phyloP scores from a whole-genome alignment of 2,113 vertebrate genomes.

The Triplophysa tibetana region DNA sequence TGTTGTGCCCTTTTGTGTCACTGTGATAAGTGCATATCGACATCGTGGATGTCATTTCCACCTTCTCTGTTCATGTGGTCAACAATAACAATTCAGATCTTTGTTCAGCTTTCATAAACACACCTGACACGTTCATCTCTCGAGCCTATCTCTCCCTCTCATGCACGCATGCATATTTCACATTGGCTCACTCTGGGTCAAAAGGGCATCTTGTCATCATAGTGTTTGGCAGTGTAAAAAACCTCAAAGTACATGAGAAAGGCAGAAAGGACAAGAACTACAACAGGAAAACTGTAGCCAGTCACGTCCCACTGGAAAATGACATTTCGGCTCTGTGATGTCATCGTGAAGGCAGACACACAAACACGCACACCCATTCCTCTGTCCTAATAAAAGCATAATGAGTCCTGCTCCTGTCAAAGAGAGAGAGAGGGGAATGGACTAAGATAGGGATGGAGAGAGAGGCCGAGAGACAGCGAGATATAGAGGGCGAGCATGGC shows the following conservation, averaged over 20 bases:
- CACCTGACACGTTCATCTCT: not conserved
- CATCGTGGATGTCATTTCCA: too few species aligned
- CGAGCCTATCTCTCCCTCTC: not conserved
- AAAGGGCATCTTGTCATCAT: slow-evolving; percentile 23
- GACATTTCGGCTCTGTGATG: slow-evolving; percentile 38
- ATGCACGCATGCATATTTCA: slow-evolving; percentile 3
- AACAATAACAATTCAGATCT: too few species aligned
- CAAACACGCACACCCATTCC: slow-evolving; percentile 34
- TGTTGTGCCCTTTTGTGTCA: too few species aligned
- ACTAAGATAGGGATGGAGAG: slow-evolving; percentile 7
- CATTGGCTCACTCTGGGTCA: not conserved
- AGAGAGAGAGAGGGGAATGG: not conserved
- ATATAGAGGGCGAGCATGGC: slow-evolving; percentile 13
- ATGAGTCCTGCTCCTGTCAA: slow-evolving; percentile 23
- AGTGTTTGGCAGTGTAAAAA: not conserved
- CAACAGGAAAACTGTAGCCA: slow-evolving; percentile 6
- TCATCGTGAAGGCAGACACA: slow-evolving; percentile 25
- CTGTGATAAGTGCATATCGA: too few species aligned
- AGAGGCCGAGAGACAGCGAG: slow-evolving; percentile 7
- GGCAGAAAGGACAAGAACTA: slow-evolving; percentile 12
- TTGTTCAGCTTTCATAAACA: too few species aligned
- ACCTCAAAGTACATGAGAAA: not conserved
- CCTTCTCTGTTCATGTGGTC: too few species aligned
- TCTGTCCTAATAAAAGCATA: slow-evolving; percentile 42
- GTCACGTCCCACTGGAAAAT: slow-evolving; percentile 33